Base-by-base conservation (phyloP, 2,888 invertebrate species). In the Coelinius sp. region DNA sequence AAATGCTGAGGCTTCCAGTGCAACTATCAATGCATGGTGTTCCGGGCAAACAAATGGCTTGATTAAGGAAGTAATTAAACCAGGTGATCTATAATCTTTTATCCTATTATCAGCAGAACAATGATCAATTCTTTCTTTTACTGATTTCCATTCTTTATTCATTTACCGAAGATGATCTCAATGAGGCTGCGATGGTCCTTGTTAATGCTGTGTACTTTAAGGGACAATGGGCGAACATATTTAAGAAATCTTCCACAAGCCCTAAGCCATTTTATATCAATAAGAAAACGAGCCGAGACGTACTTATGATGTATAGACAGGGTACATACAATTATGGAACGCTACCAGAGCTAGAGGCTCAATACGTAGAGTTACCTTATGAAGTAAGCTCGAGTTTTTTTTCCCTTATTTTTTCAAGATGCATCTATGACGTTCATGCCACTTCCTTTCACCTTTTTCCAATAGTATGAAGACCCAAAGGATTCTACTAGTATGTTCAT, bases 161-260 rank as follows among this genome's bases (percentile, higher is more conserved):
- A 56, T 38, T 38, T 14, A 53, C 20, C 78, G 70, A 76, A 89
- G 92, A 89, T 76, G 89, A 90, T 79, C 83, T 95, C 0, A 81
- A 88, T 80, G 82, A 88, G 0, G 94, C 94, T 0, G 89, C 92
- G 65, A 87, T 95, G 71, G 92, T 97, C 1, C 90, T 97, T 4
- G 91, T 95, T 2, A 95, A 94, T 84, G 95, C 95, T 1, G 90
- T 95, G 35, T 94, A 95, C 84, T 95, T 95, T 87, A 95, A 95
- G 89, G 93, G 92, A 4, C 89, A 90, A 62, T 95, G 95, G 94
- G 10, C 7, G 22, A 44, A 63, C n/a, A 59, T 64, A 56, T 73
- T 73, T 12, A 12, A 65, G 0, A 0, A 12, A 17, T n/a, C 17
- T 1, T 6, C 7, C 6, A 73, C 72, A 14, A 1, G 8, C 10